phyloP scores from a whole-genome alignment of 1,140 invertebrate genomes.

The Liolophura sinensis region DNA sequence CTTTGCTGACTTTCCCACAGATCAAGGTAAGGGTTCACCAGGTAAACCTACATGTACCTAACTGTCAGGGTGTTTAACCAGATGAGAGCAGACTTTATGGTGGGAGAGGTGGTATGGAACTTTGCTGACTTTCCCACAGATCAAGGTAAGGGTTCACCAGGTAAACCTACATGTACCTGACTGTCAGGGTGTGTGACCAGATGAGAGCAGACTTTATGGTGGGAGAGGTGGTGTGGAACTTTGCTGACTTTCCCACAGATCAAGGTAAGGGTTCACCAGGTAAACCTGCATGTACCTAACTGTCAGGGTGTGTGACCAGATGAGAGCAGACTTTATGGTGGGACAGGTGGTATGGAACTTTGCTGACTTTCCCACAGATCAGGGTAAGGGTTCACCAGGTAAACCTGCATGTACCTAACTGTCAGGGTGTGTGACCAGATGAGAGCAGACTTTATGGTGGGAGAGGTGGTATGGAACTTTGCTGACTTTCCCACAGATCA shows the following conservation, averaged over 20 bases:
- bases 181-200: slow-evolving; percentile 88
- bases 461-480: slow-evolving; percentile 95
- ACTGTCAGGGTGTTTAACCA: slow-evolving; percentile 91
- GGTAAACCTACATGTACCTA: background rate
- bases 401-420: no score
- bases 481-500: slow-evolving; percentile 68
- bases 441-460: slow-evolving; percentile 78
- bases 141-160: slow-evolving; percentile 63
- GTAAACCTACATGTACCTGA: slow-evolving; percentile 40
- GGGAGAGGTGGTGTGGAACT: slow-evolving; percentile 98
- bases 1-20: slow-evolving; percentile 74
- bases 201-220: slow-evolving; percentile 81
- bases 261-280: slow-evolving; percentile 59
- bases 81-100: slow-evolving; percentile 78
- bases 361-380: slow-evolving; percentile 70
- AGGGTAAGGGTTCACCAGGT: slow-evolving; percentile 57
- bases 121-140: slow-evolving; percentile 76
- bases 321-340: slow-evolving; percentile 81
- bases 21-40: slow-evolving; percentile 56
- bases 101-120: slow-evolving; percentile 98
- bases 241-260: slow-evolving; percentile 73
- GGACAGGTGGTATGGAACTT: slow-evolving; percentile 99
- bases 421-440: slow-evolving; percentile 79
- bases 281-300: slow-evolving; percentile 62
- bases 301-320: slow-evolving; percentile 85